These are phyloP conservation scores for Hemitrygon akajei DNA, from an alignment of 2,797 vertebrate species.

Conservation along the genomic window DNA sequence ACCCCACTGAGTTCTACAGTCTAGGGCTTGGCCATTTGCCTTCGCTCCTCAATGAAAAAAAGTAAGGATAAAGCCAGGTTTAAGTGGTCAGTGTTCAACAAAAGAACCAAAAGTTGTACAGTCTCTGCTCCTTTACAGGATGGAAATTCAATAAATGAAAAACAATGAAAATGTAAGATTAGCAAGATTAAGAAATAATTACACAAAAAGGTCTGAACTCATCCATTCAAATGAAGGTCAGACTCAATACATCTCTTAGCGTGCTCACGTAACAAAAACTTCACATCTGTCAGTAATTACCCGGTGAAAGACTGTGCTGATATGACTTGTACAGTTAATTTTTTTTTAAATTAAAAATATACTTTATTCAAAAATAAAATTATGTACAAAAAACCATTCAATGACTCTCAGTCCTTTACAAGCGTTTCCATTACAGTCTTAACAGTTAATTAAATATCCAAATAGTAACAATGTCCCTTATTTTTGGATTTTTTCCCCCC, in stretches of 20 bases:
- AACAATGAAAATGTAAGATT: background rate
- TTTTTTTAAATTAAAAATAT: too few species aligned
- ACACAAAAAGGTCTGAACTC: background rate
- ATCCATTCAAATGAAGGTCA: background rate
- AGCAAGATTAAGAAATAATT: background rate
- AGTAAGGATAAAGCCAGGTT: background rate
- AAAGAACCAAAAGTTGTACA: background rate
- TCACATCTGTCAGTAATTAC: background rate
- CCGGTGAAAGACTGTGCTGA: background rate
- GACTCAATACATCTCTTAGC: background rate
- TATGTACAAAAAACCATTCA: too few species aligned
- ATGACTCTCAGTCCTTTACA: too few species aligned
- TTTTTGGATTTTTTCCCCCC: background rate
- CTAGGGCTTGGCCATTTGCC: background rate
- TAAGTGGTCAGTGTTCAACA: background rate
- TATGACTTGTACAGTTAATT: background rate
- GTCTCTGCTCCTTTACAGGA: background rate
- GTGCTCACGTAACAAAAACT: background rate
- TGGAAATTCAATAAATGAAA: background rate
- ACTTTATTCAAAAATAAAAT: too few species aligned
- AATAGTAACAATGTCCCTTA: background rate
- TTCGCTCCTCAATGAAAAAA: background rate
- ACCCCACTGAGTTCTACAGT: background rate
- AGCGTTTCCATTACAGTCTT: too few species aligned
- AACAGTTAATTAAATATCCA: conserved; percentile 1